A percentile compares a stretch with the other conserved stretches of the same genome.
phyloP scores from a whole-genome alignment of 2,888 invertebrate species.

The Sinotaia quadrata region DNA sequence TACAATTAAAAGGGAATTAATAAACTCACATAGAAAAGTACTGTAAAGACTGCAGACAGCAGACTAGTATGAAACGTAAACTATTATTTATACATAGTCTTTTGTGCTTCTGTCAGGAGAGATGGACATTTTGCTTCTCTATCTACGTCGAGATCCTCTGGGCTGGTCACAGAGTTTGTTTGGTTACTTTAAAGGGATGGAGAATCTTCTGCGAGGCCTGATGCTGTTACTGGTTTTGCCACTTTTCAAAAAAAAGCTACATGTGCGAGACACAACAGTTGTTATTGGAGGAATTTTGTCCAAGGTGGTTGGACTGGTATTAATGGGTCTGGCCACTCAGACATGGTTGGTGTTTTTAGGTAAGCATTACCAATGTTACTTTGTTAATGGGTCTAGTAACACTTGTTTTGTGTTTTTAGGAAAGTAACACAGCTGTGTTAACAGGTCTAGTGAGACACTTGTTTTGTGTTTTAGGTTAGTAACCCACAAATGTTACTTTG shows the following conservation, averaged over 20 bases:
- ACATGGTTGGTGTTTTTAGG: constrained; percentile 69
- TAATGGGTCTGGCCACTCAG: constrained; percentile 66
- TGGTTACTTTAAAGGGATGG: constrained; percentile 77
- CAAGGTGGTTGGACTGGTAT: constrained; percentile 62
- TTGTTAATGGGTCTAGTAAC: too few relatives aligned
- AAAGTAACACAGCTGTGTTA: too few relatives aligned
- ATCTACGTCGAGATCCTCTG: constrained; percentile 80
- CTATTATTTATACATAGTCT: constrained; percentile 13
- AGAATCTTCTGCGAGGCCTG: constrained; percentile 76
- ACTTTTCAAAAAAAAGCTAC: constrained; percentile 48
- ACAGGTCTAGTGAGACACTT: too few relatives aligned
- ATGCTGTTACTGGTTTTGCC: constrained; percentile 67
- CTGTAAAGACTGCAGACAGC: too few relatives aligned
- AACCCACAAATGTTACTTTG: too few relatives aligned
- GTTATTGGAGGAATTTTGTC: constrained; percentile 71
- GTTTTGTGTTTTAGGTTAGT: too few relatives aligned
- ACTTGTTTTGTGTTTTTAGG: too few relatives aligned
- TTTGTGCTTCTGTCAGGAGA: constrained; percentile 83
- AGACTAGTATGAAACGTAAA: not conserved
- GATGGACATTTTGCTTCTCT: constrained; percentile 82
- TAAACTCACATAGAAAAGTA: too few relatives aligned
- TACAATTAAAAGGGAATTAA: too few relatives aligned
- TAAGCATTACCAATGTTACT: constrained; percentile 54
- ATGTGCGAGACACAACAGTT: constrained; percentile 64
- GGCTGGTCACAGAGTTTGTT: constrained; percentile 81